Percentiles rank a stretch among this genome's conserved stretches.
Conservation (phyloP, 2,888 invertebrate genomes). For the Tetragnatha montana region DNA sequence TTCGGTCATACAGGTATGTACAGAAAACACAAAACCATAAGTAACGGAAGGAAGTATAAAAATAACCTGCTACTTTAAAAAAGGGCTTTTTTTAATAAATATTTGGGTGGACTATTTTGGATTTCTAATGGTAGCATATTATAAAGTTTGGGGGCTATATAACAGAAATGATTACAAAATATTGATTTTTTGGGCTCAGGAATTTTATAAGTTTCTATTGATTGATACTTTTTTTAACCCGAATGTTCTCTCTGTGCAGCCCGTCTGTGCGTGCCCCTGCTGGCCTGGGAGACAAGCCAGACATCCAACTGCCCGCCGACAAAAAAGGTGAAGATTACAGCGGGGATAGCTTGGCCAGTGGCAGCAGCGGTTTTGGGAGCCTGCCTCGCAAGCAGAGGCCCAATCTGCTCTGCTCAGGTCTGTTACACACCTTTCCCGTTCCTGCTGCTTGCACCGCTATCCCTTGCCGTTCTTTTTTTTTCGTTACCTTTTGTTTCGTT, state of each 20-base stretch:
- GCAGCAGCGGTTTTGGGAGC: constrained; percentile 90
- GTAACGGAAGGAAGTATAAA: too few relatives aligned
- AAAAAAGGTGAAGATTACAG: constrained; percentile 73
- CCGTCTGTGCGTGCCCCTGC: constrained; percentile 76
- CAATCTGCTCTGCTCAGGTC: constrained; percentile 72
- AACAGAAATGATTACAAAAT: too few relatives aligned
- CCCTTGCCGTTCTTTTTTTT: constrained; percentile 50
- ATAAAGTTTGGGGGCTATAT: too few relatives aligned
- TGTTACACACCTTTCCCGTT: constrained; percentile 32
- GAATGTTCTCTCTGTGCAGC: constrained; percentile 20
- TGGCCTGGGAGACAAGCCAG: constrained; percentile 75
- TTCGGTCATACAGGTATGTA: too few relatives aligned
- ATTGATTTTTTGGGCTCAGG: too few relatives aligned
- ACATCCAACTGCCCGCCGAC: constrained; percentile 74
- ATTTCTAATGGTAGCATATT: too few relatives aligned
- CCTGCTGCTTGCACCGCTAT: constrained; percentile 64
- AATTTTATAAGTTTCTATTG: too few relatives aligned
- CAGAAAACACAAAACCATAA: too few relatives aligned
- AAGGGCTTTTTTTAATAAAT: too few relatives aligned
- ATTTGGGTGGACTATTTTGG: too few relatives aligned
- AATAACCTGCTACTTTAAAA: too few relatives aligned
- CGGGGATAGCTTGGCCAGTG: constrained; percentile 77
- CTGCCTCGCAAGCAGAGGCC: constrained; percentile 80
- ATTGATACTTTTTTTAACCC: not conserved
- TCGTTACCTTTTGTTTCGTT: not conserved